Evolutionary conservation across 2,888 invertebrate genomes (phyloP).

Genomic region (Hyposoter didymator): DNA sequence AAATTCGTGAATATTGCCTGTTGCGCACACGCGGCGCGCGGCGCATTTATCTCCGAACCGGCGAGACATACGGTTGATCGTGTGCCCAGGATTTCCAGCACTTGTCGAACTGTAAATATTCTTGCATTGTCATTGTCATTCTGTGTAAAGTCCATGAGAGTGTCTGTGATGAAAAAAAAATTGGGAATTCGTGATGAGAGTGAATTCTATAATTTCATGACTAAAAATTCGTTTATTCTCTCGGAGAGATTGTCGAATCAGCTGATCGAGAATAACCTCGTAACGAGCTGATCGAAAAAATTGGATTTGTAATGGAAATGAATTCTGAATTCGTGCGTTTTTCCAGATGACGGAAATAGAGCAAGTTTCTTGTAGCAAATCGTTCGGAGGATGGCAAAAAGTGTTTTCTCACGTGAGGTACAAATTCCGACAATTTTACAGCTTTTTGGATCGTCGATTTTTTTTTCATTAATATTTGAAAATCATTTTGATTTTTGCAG

Average conservation of each 20-base stretch:
- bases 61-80: background rate
- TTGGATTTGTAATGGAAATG: background rate
- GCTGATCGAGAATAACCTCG: slow-evolving; percentile 25
- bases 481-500: slow-evolving; percentile 83
- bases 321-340: slow-evolving; percentile 36
- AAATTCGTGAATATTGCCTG: too few species aligned
- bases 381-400: slow-evolving; percentile 94
- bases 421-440: slow-evolving; percentile 32
- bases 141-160: too few species aligned
- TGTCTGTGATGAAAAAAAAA: background rate
- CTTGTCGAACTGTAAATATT: slow-evolving; percentile 4
- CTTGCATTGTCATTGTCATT: background rate
- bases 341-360: slow-evolving; percentile 85
- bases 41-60: background rate
- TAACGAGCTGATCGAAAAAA: background rate
- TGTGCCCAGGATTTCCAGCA: background rate
- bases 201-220: background rate
- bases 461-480: background rate
- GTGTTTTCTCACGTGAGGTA: slow-evolving; percentile 93
- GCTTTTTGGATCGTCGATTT: background rate
- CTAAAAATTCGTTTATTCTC: background rate
- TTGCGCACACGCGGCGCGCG: background rate
- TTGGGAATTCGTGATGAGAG: background rate
- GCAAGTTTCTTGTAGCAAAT: slow-evolving; percentile 89
- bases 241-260: background rate